phyloP scores from a whole-genome alignment of 2,113 vertebrate genomes.

The Nyctereutes procyonoides region DNA sequence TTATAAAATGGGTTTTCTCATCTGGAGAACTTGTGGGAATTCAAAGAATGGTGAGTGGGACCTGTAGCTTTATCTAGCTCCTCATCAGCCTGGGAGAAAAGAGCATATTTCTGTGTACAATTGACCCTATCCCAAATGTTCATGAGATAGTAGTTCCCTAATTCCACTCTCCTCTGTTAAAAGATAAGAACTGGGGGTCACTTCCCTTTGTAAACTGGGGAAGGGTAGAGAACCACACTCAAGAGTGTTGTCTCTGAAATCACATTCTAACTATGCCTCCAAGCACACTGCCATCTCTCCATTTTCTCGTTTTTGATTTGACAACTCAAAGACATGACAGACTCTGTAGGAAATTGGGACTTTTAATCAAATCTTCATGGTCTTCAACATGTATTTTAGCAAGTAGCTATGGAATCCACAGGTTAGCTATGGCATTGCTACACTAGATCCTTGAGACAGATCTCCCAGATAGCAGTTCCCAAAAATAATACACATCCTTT shows the following conservation, averaged over 20 bases:
- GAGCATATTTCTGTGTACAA: not conserved
- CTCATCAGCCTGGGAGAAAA: not conserved
- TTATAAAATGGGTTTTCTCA: not conserved
- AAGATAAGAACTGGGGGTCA: not conserved
- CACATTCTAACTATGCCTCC: not conserved
- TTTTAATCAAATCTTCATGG: not conserved
- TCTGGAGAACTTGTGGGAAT: not conserved
- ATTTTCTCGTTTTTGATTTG: not conserved
- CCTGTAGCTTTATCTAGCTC: not conserved
- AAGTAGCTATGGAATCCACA: not conserved
- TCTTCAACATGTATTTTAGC: not conserved
- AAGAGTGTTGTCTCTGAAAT: not conserved
- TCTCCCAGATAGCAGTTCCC: not conserved
- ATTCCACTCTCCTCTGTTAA: not conserved
- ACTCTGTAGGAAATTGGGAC: not conserved
- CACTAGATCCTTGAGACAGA: not conserved
- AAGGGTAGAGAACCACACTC: not conserved
- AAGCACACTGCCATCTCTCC: not conserved
- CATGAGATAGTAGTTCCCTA: not conserved
- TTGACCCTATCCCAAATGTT: not conserved
- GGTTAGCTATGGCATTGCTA: not conserved
- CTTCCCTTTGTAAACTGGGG: not conserved
- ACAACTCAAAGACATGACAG: not conserved
- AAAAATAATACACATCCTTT: slow-evolving; percentile 25
- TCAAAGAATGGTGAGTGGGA: not conserved